Conservation (phyloP, 2,888 invertebrate species). For the Belgica antarctica region DNA sequence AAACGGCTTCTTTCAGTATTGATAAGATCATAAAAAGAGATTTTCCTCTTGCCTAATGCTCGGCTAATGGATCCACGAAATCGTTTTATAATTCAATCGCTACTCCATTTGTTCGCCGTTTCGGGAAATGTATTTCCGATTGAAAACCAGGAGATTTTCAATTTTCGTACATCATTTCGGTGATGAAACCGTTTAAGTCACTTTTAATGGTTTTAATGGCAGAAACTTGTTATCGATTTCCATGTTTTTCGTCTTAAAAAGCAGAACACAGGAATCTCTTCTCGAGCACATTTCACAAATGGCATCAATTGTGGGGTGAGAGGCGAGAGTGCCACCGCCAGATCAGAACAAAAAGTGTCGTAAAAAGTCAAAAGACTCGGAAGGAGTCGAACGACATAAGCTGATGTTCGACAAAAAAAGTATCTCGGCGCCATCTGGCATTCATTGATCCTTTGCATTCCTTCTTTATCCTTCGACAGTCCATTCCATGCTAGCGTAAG, state of each 20-base stretch:
- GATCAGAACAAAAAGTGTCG: background rate
- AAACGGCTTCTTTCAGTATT: too few relatives aligned
- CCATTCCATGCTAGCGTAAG: background rate
- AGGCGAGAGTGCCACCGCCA: background rate
- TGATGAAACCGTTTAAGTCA: conserved; percentile 33
- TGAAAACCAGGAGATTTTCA: conserved; percentile 11
- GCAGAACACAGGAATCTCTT: too few relatives aligned
- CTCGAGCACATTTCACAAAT: background rate
- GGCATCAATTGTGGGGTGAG: too few relatives aligned
- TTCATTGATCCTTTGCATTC: conserved; percentile 33
- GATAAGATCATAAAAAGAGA: conserved; percentile 35
- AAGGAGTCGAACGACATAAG: background rate
- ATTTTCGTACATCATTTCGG: conserved; percentile 22
- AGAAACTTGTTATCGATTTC: conserved; percentile 35
- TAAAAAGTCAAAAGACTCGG: conserved; percentile 28
- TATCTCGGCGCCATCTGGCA: conserved; percentile 34
- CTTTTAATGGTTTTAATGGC: conserved; percentile 41
- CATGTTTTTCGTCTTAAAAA: background rate
- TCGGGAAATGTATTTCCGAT: background rate
- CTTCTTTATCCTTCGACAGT: background rate
- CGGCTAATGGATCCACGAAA: background rate
- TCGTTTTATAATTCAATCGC: conserved; percentile 7
- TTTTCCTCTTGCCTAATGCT: background rate
- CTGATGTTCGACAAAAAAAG: conserved; percentile 7
- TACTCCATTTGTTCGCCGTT: conserved; percentile 10